Evolutionary conservation across 2,113 vertebrate genomes (phyloP), one percentile per base, ranked within the genome.

Genomic region (Entomyzon cyanotis): DNA sequence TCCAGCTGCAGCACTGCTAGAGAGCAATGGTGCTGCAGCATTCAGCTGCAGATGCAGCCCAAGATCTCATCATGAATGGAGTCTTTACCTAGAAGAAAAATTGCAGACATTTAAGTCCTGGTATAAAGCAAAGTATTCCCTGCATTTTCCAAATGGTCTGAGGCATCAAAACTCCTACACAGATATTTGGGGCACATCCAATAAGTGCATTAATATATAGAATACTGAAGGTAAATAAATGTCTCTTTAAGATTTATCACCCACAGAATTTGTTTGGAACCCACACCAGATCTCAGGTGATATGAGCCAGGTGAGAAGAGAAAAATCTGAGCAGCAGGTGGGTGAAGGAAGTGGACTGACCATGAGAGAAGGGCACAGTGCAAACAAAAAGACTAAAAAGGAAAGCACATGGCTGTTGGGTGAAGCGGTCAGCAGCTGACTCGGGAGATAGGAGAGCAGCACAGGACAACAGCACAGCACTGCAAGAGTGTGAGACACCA

Each of bases 401-500:
- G 8, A 50, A 75, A 75, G 24, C 24, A 22, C 0, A 0, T 21
- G 24, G 31, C 10, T 83, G 4, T 13, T 4, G 42, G 9, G 20
- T 39, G 41, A 33, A 65, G 23, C 8, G 30, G 8, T 37, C 50
- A 58, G 10, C 42, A 58, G 28, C 11, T 83, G 60, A 28, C 4
- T 79, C 22, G 7, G 10, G 53, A 41, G 37, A 28, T 6, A 13
- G 18, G 35, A 90, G 69, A 53, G 19, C 44, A 82, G 50, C 64
- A 55, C 0, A 0, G 58, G 55, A 15, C 10, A 19, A 12, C 55
- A 75, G 37, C 31, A 10, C 11, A 46, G 52, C 22, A 8, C 35
- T 46, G 49, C 19, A 9, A 7, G 52, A 1, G 8, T 12, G 3
- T 12, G 41, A 76, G 52, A 35, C 10, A 13, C 10, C 7, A 6